Base-by-base conservation (phyloP, 2,113 vertebrate genomes). In the Tupaia tana region DNA sequence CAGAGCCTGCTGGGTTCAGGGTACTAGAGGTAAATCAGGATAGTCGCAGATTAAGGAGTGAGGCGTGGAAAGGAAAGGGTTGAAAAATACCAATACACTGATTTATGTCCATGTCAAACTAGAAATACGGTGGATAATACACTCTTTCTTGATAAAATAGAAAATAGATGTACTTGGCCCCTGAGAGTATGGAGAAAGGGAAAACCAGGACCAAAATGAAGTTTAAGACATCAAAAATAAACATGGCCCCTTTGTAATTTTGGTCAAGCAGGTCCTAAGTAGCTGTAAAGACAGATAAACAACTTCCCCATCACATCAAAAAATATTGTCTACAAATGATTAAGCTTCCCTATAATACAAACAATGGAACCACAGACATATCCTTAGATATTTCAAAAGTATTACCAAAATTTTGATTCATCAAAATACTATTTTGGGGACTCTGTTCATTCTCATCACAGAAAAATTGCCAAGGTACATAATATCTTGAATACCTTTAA, bases 281-380 rank as follows among this genome's bases (percentile, higher is more conserved):
- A 91, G 34, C 75, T 93, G 78, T 56, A 90, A 20, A 94, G 64
- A 94, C 18, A 97, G 86, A 94, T 93, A 96, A 96, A 93, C 91
- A 96, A 92, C 20, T 88, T 91, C 25, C 22, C 84, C 95, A 83
- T 75, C 74, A 94, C 75, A 95, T 93, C 79, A 96, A 97, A 97
- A 96, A 88, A 80, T 31, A n/a, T 10, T 54, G 81, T 91, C 63
- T 86, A 31, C 84, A 93, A 78, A 86, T 69, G 56, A 83, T 75
- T 90, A 88, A 78, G 64, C 29, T 80, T 96, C 58, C 73, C 67
- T 89, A 27, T 54, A 87, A 86, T 12, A 91, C 82, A 94, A 97
- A 86, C 84, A 89, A 54, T 12, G 10, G 75, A 93, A 34, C 86
- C 95, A 86, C 94, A 95, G 77, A 83, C 71, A 95, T 12, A 84